Evolutionary conservation across 1,140 invertebrate species (phyloP).

Genomic region (Lordiphosa stackelbergi): DNA sequence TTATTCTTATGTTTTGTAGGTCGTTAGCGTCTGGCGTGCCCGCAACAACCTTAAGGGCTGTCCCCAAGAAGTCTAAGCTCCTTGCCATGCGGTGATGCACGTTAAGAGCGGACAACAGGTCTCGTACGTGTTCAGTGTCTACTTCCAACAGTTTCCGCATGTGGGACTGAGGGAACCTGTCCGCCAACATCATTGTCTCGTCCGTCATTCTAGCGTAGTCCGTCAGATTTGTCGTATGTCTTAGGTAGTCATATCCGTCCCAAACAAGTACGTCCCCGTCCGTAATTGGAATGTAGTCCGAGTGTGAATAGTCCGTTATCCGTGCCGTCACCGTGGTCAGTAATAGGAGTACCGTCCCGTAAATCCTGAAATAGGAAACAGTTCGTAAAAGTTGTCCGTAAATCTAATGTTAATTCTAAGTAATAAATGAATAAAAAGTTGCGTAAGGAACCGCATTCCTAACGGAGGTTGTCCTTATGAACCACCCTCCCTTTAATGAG

Average conservation of each 20-base stretch:
- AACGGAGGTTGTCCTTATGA: neutral
- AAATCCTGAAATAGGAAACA: too few relatives aligned
- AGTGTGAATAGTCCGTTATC: too few relatives aligned
- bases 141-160: slow-evolving; percentile 3
- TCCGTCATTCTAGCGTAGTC: slow-evolving; percentile 1
- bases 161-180: slow-evolving; percentile 1
- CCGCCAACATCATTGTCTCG: neutral
- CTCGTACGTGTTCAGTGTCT: slow-evolving; percentile 4
- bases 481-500: neutral
- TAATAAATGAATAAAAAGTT: neutral
- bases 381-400: too few relatives aligned
- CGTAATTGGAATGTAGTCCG: too few relatives aligned
- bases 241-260: neutral
- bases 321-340: too few relatives aligned
- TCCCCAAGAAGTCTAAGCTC: slow-evolving; percentile 13
- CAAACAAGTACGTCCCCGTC: too few relatives aligned
- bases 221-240: neutral
- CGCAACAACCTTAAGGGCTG: slow-evolving; percentile 7
- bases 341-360: too few relatives aligned
- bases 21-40: slow-evolving; percentile 5
- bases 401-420: too few relatives aligned
- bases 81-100: slow-evolving; percentile 7
- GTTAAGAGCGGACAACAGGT: slow-evolving; percentile 6
- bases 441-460: neutral
- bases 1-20: slow-evolving; percentile 5